Evolutionary conservation across 1,140 invertebrate genomes (phyloP), one percentile per base, ranked within the genome.

Genomic region (Lucilia sericata): DNA sequence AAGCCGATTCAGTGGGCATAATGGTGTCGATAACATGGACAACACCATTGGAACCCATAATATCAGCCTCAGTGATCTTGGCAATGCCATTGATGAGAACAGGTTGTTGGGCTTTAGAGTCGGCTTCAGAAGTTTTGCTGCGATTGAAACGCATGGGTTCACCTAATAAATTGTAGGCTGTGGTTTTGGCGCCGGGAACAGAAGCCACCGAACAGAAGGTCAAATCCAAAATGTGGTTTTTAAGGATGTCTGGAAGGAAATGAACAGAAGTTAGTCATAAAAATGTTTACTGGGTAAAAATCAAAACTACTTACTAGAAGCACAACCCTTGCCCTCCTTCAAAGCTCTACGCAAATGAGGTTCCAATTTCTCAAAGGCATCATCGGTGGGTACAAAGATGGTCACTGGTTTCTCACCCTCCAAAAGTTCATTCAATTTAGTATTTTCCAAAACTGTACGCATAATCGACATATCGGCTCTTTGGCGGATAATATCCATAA

Each of bases 21-120:
- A 95, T 89, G 12, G 92, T 92, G 86, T 95, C 94, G 47, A 96
- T 93, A 0, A 95, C 90, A 87, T 96, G 95, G 7, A 96, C 91
- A 0, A 95, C 93, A 25, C 95, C 95, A 88, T 96, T 95, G 5
- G 92, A 94, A 9, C 94, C 94, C 87, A 93, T 91, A n/a, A 93
- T 91, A 84, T 93, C 92, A 1, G 88, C 86, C 47, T 92, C 90
- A 9, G 91, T 84, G 47, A 93, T 90, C 86, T 91, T 91, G 4
- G 92, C 91, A 83, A 89, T 88, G 25, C 88, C 89, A 83, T 93
- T 92, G 30, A 93, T 90, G n/a, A 89, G 87, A 14, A 93, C 87
- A 36, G 89, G 75, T 81, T 84, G 42, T 51, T 85, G 21, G 0
- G 86, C 84, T 55, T 87, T 85, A 78, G 90, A 88, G 5, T 82